These are phyloP conservation scores for Dynastes hyllus DNA, from an alignment of 2,888 invertebrate species.

Conservation along the genomic window DNA sequence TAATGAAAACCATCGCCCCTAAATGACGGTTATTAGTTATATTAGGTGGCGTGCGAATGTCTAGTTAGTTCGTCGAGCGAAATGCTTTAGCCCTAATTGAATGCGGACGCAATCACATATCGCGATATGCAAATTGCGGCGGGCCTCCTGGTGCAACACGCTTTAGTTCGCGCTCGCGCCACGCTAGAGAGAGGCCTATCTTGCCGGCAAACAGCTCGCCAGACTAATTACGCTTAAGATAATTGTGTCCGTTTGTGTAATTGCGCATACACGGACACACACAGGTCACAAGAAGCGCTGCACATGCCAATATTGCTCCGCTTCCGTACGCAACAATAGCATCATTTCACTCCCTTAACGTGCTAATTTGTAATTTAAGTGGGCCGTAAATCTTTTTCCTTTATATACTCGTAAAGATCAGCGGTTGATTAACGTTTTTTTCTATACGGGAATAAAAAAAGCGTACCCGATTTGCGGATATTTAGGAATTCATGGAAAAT, in stretches of 20 bases:
- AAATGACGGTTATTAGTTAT: conserved; percentile 44
- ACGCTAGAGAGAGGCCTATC: conserved; percentile 49
- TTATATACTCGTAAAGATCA: no score
- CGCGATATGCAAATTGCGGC: conserved; percentile 61
- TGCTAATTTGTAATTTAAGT: no score
- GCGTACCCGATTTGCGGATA: no score
- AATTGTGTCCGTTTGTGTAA: conserved; percentile 60
- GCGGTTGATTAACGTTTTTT: no score
- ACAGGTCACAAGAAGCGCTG: neutral
- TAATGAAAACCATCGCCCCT: neutral
- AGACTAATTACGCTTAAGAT: conserved; percentile 60
- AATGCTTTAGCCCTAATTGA: conserved; percentile 57
- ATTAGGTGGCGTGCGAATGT: conserved; percentile 42
- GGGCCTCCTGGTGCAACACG: conserved; percentile 60
- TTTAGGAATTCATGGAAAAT: no score
- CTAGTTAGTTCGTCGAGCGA: conserved; percentile 56
- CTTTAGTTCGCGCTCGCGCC: conserved; percentile 52
- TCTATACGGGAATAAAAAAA: no score
- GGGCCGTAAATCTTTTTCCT: no score
- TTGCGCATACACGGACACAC: conserved; percentile 45
- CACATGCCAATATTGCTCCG: neutral
- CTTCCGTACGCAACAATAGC: neutral
- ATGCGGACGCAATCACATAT: conserved; percentile 59
- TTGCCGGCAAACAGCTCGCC: conserved; percentile 53
- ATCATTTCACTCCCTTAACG: no score